These are phyloP conservation scores for Metopolophium dirhodum DNA, from an alignment of 1,140 invertebrate genomes.

Conservation along the genomic window DNA sequence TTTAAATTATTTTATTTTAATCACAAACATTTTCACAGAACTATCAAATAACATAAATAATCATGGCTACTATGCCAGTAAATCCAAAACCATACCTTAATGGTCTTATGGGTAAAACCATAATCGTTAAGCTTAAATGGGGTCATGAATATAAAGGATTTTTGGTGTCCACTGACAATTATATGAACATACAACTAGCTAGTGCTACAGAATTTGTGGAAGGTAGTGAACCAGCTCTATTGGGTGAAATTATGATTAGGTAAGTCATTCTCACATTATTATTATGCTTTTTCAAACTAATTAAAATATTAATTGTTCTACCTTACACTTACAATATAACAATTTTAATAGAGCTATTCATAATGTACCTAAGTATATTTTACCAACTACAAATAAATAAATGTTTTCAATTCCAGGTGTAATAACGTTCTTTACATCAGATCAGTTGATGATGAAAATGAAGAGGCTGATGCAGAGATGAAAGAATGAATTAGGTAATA, in stretches of 20 bases:
- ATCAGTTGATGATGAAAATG: constrained; percentile 96
- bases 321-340: no score
- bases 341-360: no score
- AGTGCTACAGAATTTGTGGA: constrained; percentile 99
- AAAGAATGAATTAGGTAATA: constrained; percentile 73
- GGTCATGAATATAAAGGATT: constrained; percentile 99
- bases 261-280: constrained; percentile 88
- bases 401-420: constrained; percentile 71
- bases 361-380: background rate
- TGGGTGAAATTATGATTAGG: constrained; percentile 96
- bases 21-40: background rate
- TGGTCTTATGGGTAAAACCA: constrained; percentile 94
- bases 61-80: constrained; percentile 84
- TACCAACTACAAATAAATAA: background rate
- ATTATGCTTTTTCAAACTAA: background rate
- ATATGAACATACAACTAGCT: constrained; percentile 98
- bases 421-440: constrained; percentile 98
- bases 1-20: background rate
- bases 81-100: constrained; percentile 99
- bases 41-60: constrained; percentile 20
- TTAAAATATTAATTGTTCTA: background rate
- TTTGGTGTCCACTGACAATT: constrained; percentile 96
- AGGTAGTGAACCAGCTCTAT: constrained; percentile 86
- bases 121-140: constrained; percentile 99
- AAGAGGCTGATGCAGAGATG: constrained; percentile 88